These are phyloP conservation scores for Rhynchomys soricoides DNA, from an alignment of 2,113 vertebrate genomes.

Conservation along the genomic window DNA sequence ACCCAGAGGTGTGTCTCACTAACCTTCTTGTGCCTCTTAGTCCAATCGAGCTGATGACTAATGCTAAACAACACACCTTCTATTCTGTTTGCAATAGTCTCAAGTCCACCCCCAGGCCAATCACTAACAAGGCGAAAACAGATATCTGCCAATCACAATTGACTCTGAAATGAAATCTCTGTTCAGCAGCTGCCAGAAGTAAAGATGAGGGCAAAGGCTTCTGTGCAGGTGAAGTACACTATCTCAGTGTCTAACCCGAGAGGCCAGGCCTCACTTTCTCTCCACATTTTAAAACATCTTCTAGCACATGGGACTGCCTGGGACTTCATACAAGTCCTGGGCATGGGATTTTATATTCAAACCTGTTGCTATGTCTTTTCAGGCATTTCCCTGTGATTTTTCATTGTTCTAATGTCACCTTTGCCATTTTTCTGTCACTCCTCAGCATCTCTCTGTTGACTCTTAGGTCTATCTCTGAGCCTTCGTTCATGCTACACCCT, in stretches of 20 bases:
- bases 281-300: background rate
- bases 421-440: background rate
- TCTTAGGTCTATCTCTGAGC: background rate
- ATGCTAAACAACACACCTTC: background rate
- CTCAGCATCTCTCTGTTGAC: background rate
- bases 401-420: background rate
- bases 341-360: background rate
- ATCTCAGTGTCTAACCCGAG: no score
- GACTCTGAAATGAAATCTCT: background rate
- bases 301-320: background rate
- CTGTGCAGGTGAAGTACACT: background rate
- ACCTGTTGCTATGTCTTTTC: background rate
- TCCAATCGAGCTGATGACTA: background rate
- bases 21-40: background rate
- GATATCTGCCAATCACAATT: background rate
- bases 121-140: background rate
- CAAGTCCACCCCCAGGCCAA: background rate
- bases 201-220: background rate
- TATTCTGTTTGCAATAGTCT: background rate
- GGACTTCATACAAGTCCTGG: background rate
- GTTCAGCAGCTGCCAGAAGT: background rate
- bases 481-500: background rate
- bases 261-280: background rate
- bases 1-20: background rate
- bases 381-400: background rate